phyloP scores from a whole-genome alignment of 2,888 invertebrate genomes.

The Diplolepis rosae region DNA sequence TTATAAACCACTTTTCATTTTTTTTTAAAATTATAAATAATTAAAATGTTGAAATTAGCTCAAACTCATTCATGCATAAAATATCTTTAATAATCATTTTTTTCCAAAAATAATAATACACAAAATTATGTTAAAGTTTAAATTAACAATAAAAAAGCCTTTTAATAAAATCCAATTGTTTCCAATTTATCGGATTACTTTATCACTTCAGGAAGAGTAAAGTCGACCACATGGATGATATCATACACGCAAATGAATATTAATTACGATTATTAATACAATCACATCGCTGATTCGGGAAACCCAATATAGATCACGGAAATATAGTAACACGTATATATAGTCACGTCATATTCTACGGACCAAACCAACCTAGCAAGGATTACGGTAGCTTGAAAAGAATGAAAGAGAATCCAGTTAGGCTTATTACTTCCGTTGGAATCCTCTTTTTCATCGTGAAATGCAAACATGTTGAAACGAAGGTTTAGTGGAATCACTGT shows the following conservation, averaged over 20 bases:
- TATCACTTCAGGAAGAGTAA: neutral
- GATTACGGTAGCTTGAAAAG: constrained; percentile 50
- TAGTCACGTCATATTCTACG: constrained; percentile 8
- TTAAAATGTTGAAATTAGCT: too few species aligned
- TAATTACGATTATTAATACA: constrained; percentile 21
- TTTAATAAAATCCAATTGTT: too few species aligned
- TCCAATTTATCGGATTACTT: neutral
- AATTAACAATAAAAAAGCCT: too few species aligned
- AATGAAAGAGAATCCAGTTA: constrained; percentile 50
- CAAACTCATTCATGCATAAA: too few species aligned
- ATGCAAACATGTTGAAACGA: constrained; percentile 1
- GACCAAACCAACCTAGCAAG: constrained; percentile 46
- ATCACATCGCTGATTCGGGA: constrained; percentile 16
- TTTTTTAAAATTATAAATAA: too few species aligned
- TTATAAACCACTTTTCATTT: too few species aligned
- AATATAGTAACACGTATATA: constrained; percentile 3
- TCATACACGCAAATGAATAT: constrained; percentile 12
- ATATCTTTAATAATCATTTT: too few species aligned
- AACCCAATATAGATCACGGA: constrained; percentile 17
- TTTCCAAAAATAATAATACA: too few species aligned
- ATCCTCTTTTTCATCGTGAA: constrained; percentile 32
- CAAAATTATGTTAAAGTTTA: too few species aligned
- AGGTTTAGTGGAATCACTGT: constrained; percentile 15
- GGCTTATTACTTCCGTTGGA: constrained; percentile 49
- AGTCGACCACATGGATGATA: neutral